Percentiles rank a stretch among this genome's conserved stretches.
Evolutionary conservation across 2,797 vertebrate genomes (phyloP).

Genomic region (Emydoidea blandingii): DNA sequence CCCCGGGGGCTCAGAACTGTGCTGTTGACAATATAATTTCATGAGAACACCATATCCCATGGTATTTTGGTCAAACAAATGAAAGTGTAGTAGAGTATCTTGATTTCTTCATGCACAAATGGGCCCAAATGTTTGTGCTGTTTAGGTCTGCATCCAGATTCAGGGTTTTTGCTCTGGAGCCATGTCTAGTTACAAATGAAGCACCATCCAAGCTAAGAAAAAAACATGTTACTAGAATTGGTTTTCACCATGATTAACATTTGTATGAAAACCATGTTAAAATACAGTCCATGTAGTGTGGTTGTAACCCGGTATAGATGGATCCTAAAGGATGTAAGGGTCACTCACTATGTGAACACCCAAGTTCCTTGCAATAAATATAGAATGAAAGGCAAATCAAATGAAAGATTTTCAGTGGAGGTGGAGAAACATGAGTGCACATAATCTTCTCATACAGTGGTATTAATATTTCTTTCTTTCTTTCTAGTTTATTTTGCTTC

Average conservation of each 20-base stretch:
- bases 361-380: background rate
- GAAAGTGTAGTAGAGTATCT: background rate
- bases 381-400: background rate
- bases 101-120: background rate
- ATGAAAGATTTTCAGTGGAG: background rate
- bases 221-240: background rate
- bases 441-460: background rate
- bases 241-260: accelerated
- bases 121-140: background rate
- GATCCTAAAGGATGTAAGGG: background rate
- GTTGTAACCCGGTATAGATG: background rate
- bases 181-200: background rate
- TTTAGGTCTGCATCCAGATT: background rate
- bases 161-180: background rate
- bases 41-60: background rate
- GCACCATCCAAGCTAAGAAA: background rate
- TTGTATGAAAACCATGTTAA: background rate
- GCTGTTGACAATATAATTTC: background rate
- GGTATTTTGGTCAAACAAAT: background rate
- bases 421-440: accelerated
- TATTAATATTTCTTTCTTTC: background rate
- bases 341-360: background rate
- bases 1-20: background rate
- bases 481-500: background rate
- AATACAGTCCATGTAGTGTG: background rate